These are phyloP conservation scores for Etheostoma cragini DNA, from an alignment of 2,113 vertebrate species.

Conservation along the genomic window DNA sequence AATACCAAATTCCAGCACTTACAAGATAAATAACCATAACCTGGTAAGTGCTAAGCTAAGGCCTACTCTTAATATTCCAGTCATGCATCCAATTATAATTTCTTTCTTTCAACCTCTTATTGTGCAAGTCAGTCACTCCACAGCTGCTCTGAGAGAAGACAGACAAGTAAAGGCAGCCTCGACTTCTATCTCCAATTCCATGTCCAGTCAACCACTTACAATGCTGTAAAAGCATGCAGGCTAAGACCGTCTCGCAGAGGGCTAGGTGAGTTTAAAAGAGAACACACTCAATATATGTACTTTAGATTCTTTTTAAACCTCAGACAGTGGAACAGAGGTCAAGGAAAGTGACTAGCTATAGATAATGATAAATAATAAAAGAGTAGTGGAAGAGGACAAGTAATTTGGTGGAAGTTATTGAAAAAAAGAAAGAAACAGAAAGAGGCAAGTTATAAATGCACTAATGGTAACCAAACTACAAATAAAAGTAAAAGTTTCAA, in stretches of 20 bases:
- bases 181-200: conserved; percentile 34
- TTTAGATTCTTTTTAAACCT: conserved; percentile 46
- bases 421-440: background rate
- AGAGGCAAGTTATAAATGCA: background rate
- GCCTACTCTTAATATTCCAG: conserved; percentile 20
- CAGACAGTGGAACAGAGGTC: background rate
- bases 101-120: conserved; percentile 29
- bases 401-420: background rate
- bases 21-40: conserved; percentile 27
- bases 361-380: background rate
- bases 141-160: conserved; percentile 12
- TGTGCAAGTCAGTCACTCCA: conserved; percentile 37
- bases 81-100: conserved; percentile 42
- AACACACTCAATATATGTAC: conserved; percentile 19
- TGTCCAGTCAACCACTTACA: conserved; percentile 48
- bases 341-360: background rate
- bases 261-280: conserved; percentile 17
- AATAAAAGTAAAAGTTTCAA: no score
- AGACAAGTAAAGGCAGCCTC: conserved; percentile 24
- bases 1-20: background rate
- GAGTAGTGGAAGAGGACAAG: background rate
- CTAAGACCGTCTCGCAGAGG: background rate
- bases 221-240: conserved; percentile 51
- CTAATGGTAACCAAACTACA: background rate
- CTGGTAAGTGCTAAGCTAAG: conserved; percentile 24